Conservation (phyloP, 1,140 invertebrate species). For the Bombus breviceps region DNA sequence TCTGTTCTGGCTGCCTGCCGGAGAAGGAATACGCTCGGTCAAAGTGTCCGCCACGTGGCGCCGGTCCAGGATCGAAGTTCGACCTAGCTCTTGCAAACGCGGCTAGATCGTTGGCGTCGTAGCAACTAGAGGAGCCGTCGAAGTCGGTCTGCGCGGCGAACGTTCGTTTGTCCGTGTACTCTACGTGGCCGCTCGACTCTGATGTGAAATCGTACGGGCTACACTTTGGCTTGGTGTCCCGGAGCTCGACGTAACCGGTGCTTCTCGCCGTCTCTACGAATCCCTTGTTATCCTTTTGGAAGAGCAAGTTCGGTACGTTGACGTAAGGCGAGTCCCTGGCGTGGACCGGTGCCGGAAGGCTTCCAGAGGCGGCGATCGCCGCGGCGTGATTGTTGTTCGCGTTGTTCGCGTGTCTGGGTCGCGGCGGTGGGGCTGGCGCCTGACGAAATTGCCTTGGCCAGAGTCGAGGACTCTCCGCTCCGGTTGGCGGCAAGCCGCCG, state of each 20-base stretch:
- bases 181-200: constrained; percentile 79
- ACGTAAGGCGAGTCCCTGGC: constrained; percentile 78
- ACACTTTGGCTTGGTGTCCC: constrained; percentile 65
- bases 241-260: constrained; percentile 78
- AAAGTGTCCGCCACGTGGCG: constrained; percentile 61
- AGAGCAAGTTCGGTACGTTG: constrained; percentile 81
- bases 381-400: constrained; percentile 62
- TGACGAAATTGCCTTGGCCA: constrained; percentile 85
- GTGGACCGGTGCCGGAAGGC: constrained; percentile 36
- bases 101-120: constrained; percentile 59
- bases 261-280: constrained; percentile 73
- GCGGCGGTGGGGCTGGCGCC: constrained; percentile 83
- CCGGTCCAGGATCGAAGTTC: constrained; percentile 67
- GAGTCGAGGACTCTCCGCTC: constrained; percentile 87
- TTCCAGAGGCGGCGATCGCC: background rate
- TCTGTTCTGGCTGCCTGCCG: constrained; percentile 64
- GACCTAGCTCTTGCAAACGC: constrained; percentile 63
- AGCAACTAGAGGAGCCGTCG: constrained; percentile 35
- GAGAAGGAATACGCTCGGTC: constrained; percentile 73
- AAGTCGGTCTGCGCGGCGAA: constrained; percentile 67
- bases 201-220: constrained; percentile 78
- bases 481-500: constrained; percentile 64
- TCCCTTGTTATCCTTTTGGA: constrained; percentile 77
- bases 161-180: constrained; percentile 76
- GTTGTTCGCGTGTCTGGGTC: constrained; percentile 76